Conservation (phyloP, 1,140 invertebrate species). For the Pseudomyrmex gracilis region DNA sequence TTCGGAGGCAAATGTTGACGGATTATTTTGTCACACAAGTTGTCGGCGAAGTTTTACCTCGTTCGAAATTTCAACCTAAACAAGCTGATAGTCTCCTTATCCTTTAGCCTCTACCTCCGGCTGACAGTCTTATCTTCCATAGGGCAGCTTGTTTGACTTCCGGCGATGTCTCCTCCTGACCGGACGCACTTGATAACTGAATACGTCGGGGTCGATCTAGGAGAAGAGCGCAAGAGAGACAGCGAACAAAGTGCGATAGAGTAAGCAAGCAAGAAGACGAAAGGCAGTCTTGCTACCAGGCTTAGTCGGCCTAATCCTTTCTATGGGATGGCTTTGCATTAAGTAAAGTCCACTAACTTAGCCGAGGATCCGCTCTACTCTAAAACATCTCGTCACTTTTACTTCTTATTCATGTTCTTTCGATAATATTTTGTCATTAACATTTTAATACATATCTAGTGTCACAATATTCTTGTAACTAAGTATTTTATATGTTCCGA, state of each 20-base stretch:
- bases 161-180: conserved; percentile 80
- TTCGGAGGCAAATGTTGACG: conserved; percentile 10
- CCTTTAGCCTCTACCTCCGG: conserved; percentile 66
- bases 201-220: conserved; percentile 72
- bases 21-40: conserved; percentile 32
- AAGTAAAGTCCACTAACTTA: conserved; percentile 72
- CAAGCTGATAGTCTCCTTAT: conserved; percentile 62
- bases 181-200: conserved; percentile 82
- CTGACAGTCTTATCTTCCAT: conserved; percentile 77
- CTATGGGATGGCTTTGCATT: conserved; percentile 74
- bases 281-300: conserved; percentile 65
- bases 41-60: conserved; percentile 55
- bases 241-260: conserved; percentile 58
- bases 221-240: not conserved
- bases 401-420: not conserved
- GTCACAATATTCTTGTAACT: not conserved
- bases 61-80: conserved; percentile 73
- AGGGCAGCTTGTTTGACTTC: conserved; percentile 83
- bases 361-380: conserved; percentile 37
- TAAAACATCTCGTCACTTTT: conserved; percentile 32
- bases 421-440: not conserved
- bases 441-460: not conserved
- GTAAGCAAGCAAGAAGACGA: conserved; percentile 56
- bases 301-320: conserved; percentile 81
- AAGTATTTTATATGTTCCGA: not conserved